Evolutionary conservation across 2,797 vertebrate genomes (phyloP).

Genomic region (Silurus aristotelis): DNA sequence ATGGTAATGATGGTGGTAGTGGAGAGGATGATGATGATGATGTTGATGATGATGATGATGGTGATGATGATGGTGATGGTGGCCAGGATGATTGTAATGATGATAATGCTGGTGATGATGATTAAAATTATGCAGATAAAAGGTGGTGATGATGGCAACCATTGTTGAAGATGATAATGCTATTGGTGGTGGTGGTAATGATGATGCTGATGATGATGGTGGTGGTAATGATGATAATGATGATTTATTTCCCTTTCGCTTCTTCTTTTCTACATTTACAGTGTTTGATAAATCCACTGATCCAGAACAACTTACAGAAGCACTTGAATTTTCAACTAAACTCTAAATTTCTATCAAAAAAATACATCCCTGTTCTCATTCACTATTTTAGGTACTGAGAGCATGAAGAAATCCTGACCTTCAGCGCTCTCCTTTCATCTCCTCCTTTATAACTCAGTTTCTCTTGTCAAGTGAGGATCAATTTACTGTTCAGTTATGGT

Average conservation of each 20-base stretch:
- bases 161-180: too few relatives aligned
- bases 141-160: too few relatives aligned
- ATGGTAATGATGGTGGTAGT: not conserved
- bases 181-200: too few relatives aligned
- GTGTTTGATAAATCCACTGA: not conserved
- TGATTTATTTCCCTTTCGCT: not conserved
- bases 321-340: not conserved
- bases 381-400: not conserved
- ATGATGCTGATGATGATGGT: too few relatives aligned
- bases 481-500: not conserved
- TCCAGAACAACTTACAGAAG: not conserved
- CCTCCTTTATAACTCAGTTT: not conserved
- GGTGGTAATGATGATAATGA: too few relatives aligned
- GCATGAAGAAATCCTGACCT: not conserved
- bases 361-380: not conserved
- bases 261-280: not conserved
- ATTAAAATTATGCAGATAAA: too few relatives aligned
- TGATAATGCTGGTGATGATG: too few relatives aligned
- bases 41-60: not conserved
- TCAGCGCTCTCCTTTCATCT: not conserved
- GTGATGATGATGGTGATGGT: too few relatives aligned
- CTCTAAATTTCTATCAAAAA: not conserved
- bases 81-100: too few relatives aligned
- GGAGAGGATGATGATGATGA: too few relatives aligned
- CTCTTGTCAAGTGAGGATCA: constrained; percentile 4